These are phyloP conservation scores for Vanessa tameamea DNA, from an alignment of 1,140 invertebrate genomes.

Conservation along the genomic window DNA sequence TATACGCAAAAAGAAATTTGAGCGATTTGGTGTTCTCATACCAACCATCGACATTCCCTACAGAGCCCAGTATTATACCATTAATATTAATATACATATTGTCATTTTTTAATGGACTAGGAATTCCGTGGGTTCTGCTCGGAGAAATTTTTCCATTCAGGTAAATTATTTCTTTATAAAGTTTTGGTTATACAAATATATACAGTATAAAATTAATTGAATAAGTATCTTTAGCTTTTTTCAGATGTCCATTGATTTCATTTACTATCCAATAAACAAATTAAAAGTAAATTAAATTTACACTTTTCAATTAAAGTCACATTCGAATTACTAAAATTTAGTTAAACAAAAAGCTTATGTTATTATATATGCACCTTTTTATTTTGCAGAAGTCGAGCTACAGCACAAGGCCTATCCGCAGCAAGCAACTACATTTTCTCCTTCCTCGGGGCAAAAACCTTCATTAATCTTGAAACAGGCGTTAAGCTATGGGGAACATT, in stretches of 20 bases:
- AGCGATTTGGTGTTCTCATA: conserved; percentile 61
- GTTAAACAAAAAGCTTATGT: not conserved
- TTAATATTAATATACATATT: conserved; percentile 59
- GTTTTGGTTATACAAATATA: not conserved
- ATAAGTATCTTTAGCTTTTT: too few species aligned
- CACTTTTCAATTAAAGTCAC: too few species aligned
- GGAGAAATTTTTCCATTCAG: conserved; percentile 73
- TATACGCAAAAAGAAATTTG: conserved; percentile 54
- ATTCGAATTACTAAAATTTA: too few species aligned
- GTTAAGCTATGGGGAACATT: conserved; percentile 82
- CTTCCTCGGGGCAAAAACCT: conserved; percentile 84
- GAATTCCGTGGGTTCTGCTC: conserved; percentile 67
- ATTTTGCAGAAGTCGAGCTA: conserved; percentile 77
- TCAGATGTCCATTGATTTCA: too few species aligned
- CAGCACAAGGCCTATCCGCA: conserved; percentile 82
- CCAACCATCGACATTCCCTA: conserved; percentile 57
- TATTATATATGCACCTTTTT: conserved; percentile 9
- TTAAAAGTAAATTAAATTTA: too few species aligned
- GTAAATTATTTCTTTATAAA: conserved; percentile 34
- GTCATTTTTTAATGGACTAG: conserved; percentile 57
- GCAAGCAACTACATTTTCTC: conserved; percentile 82
- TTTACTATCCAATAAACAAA: too few species aligned
- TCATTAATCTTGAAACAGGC: conserved; percentile 76
- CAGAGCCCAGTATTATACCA: conserved; percentile 54
- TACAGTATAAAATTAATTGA: too few species aligned